A percentile compares a stretch with the other conserved stretches of the same genome.
These are phyloP conservation scores for Sula dactylatra DNA, from an alignment of 2,113 vertebrate genomes.

Conservation along the genomic window DNA sequence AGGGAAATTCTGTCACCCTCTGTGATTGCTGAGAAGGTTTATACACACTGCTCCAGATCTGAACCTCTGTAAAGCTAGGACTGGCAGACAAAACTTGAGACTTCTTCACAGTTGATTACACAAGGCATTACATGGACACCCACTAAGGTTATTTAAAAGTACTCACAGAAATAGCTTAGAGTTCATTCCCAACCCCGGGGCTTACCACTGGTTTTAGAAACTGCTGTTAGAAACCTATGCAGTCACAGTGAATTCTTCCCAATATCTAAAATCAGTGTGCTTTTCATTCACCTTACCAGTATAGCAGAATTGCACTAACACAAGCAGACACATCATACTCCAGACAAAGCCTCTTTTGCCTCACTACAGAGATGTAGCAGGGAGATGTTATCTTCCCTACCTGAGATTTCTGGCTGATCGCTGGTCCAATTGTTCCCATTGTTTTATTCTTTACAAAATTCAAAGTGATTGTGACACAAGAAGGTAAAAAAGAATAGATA, in stretches of 20 bases:
- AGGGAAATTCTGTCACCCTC: not conserved
- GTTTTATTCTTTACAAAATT: not conserved
- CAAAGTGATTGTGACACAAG: not conserved
- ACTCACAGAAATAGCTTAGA: not conserved
- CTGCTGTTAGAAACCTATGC: not conserved
- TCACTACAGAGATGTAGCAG: not conserved
- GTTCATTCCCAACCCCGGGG: not conserved
- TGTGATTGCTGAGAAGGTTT: not conserved
- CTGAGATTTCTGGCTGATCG: not conserved
- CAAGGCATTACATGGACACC: not conserved
- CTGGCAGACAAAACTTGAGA: not conserved
- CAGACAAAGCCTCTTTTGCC: not conserved
- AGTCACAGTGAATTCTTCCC: not conserved
- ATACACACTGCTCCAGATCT: not conserved
- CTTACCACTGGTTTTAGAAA: not conserved
- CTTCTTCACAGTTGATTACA: constrained; percentile 1
- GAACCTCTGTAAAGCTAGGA: not conserved
- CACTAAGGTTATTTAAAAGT: not conserved
- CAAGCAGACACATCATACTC: not conserved
- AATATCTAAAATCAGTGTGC: not conserved
- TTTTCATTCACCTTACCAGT: not conserved
- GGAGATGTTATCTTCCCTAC: not conserved
- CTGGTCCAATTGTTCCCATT: not conserved
- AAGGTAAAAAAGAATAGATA: not conserved
- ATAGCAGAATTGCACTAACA: not conserved